Base-by-base conservation (phyloP, 2,888 invertebrate genomes). In the Pseudococcus longispinus region DNA sequence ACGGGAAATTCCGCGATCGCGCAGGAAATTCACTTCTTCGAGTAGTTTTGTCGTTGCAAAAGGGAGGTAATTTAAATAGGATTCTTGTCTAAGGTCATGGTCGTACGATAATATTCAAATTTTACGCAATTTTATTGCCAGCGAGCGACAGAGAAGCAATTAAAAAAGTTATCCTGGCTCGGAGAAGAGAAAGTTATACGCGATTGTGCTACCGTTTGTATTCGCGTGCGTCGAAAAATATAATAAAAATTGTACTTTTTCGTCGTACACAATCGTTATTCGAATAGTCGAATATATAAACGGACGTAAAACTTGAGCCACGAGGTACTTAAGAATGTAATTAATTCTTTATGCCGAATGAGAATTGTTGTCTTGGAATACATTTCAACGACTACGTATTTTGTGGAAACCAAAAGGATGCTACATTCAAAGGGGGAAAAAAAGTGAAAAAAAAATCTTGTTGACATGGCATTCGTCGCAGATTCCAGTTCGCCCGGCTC, bases 391-490 rank as follows among this genome's bases (percentile, higher is more conserved):
- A 46, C 13, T n/a, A n/a, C n/a, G 51, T n/a, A n/a, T 51, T 46
- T 13, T n/a, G n/a, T n/a, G n/a, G 15, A 46, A 46, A 46, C 44
- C 44, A 46, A 15, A 11, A 11, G 15, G 55, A 20, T 6, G 55
- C 55, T 2, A 2, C 55, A 55, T 23, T 60, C 60, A 23, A 23
- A 11, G 11, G 18, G 4, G 5, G 15, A 70, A 70, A 70, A 70
- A 29, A 70, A 70, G 8, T 18, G 29, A 70, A 29, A 29, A 70
- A 29, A 70, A 70, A 70, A 70, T 29, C 70, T 70, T 18, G 70
- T 70, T 70, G 70, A 70, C 70, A 70, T 29, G 70, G 70, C 70
- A 70, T 29, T 70, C 70, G 70, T 70, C 29, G 29, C 70, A 70
- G 70, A 70, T 29, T 70, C 70, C 15, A 70, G 70, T 70, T 9